Conservation (phyloP, 2,797 vertebrate species). For the Peromyscus aztecus region DNA sequence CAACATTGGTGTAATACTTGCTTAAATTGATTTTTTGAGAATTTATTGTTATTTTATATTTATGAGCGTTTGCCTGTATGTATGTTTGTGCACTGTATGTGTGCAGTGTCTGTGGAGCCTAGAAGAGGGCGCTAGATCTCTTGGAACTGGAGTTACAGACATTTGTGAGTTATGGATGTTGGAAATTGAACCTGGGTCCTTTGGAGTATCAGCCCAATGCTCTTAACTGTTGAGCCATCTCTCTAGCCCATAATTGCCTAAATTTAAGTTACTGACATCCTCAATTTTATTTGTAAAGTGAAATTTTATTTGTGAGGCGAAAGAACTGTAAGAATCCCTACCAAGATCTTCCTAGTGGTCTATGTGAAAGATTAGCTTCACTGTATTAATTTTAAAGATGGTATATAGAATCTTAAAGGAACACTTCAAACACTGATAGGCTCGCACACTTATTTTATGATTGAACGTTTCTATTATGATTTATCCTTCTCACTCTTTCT, state of each 20-base stretch:
- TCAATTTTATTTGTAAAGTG: conserved; percentile 51
- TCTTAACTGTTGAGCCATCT: not conserved
- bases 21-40: not conserved
- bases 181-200: not conserved
- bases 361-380: conserved; percentile 43
- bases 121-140: not conserved
- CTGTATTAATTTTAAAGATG: conserved; percentile 47
- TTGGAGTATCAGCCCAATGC: not conserved
- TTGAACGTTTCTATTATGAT: conserved; percentile 60
- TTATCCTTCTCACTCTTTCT: conserved; percentile 72
- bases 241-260: not conserved
- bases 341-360: conserved; percentile 39
- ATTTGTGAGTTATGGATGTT: not conserved
- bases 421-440: conserved; percentile 27
- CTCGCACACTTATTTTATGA: conserved; percentile 49
- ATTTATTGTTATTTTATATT: not conserved
- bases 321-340: conserved; percentile 47
- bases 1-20: not conserved
- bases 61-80: not conserved
- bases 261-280: conserved; percentile 53
- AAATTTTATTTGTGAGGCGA: not conserved
- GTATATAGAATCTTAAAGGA: not conserved
- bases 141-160: not conserved
- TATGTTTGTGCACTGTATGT: not conserved
- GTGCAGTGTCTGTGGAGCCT: not conserved